These are phyloP conservation scores for Streblospio benedicti DNA, from an alignment of 1,140 invertebrate species.

Conservation along the genomic window DNA sequence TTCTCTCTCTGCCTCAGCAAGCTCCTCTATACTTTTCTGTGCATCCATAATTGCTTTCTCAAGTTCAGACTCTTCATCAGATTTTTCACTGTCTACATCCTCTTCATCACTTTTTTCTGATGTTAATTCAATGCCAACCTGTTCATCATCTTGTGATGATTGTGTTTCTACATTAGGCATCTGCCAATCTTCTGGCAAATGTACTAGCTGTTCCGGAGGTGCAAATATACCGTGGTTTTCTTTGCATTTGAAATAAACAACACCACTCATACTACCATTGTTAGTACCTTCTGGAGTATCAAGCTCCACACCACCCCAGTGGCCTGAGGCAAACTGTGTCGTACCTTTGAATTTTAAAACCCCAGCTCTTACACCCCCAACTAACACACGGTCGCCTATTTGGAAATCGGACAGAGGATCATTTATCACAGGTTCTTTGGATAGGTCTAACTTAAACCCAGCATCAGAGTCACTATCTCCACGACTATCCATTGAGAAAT, in stretches of 20 bases:
- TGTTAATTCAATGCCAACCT: neutral
- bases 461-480: neutral
- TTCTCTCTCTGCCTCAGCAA: too few species aligned
- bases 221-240: slow-evolving; percentile 46
- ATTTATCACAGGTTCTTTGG: neutral
- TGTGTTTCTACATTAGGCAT: neutral
- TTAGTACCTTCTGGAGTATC: slow-evolving; percentile 48
- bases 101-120: too few species aligned
- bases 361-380: slow-evolving; percentile 74
- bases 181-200: slow-evolving; percentile 12
- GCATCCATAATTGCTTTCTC: too few species aligned
- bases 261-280: slow-evolving; percentile 47
- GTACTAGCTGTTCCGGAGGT: slow-evolving; percentile 33
- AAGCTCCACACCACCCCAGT: slow-evolving; percentile 52
- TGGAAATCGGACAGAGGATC: slow-evolving; percentile 43
- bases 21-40: too few species aligned
- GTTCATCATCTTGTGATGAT: neutral
- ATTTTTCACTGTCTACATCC: too few species aligned
- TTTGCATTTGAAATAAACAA: slow-evolving; percentile 44
- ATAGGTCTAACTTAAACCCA: neutral
- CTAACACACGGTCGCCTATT: slow-evolving; percentile 80
- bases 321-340: slow-evolving; percentile 77
- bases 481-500: slow-evolving; percentile 17
- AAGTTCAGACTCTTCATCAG: too few species aligned
- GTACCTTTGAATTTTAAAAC: slow-evolving; percentile 73